Conservation (phyloP, 2,888 invertebrate species). For the Monopis laevigella region DNA sequence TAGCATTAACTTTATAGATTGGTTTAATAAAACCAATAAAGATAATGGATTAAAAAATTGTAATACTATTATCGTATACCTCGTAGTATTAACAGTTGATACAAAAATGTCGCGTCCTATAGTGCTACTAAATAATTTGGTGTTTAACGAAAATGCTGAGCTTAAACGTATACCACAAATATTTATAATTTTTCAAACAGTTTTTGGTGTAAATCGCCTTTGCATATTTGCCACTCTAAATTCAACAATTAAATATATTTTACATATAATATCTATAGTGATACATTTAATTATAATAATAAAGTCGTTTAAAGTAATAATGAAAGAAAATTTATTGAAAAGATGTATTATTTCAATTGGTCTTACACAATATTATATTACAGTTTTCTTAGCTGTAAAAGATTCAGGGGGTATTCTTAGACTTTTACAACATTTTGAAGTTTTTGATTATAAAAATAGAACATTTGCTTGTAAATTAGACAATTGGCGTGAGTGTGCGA, state of each 20-base stretch:
- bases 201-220: constrained; percentile 1
- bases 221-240: neutral
- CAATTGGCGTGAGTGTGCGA: neutral
- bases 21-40: no score
- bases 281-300: neutral
- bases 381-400: neutral
- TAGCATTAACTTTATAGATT: no score
- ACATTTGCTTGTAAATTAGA: neutral
- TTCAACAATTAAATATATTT: neutral
- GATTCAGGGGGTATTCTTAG: neutral
- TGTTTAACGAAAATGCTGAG: neutral
- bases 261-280: neutral
- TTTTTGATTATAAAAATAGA: neutral
- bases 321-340: neutral
- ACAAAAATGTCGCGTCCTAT: neutral
- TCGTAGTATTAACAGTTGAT: no score
- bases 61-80: no score
- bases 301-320: neutral
- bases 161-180: neutral
- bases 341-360: neutral
- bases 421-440: neutral
- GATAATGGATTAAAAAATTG: no score
- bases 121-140: neutral
- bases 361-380: neutral
- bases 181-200: neutral